Conservation (phyloP, 1,140 invertebrate species). For the Limonius californicus region DNA sequence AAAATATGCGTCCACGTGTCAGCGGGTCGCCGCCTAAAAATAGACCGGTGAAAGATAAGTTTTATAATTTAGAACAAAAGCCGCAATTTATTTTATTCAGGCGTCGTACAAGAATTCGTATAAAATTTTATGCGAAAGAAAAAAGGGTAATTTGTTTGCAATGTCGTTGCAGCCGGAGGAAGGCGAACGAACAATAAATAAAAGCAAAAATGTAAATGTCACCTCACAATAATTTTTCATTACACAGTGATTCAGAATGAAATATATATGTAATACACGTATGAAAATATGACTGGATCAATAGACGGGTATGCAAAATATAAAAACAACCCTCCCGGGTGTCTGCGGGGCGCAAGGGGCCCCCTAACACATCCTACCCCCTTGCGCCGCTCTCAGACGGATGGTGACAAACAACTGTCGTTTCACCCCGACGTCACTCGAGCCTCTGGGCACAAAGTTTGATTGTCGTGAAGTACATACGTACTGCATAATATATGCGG, state of each 20-base stretch:
- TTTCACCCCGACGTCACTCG: constrained; percentile 26
- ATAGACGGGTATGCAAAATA: constrained; percentile 35
- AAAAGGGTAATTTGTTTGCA: constrained; percentile 18
- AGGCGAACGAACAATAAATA: constrained; percentile 23
- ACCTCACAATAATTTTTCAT: constrained; percentile 32
- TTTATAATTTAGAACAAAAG: constrained; percentile 4
- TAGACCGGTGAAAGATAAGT: background rate
- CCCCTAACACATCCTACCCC: constrained; percentile 21
- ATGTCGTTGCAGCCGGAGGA: constrained; percentile 10
- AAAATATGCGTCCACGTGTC: background rate
- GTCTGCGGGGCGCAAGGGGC: constrained; percentile 19
- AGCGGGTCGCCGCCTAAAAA: background rate
- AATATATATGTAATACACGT: constrained; percentile 35
- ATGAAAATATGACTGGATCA: constrained; percentile 35
- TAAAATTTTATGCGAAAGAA: constrained; percentile 20
- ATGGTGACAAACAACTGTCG: constrained; percentile 36
- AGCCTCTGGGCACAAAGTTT: background rate
- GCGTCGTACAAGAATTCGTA: constrained; percentile 18
- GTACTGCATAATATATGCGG: too few relatives aligned
- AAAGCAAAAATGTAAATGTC: constrained; percentile 31
- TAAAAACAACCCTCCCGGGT: constrained; percentile 34
- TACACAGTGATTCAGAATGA: constrained; percentile 29
- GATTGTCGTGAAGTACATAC: constrained; percentile 1
- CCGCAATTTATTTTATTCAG: constrained; percentile 23
- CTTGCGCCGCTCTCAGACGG: constrained; percentile 23